Evolutionary conservation across 2,888 invertebrate species (phyloP).

Genomic region (Palloptera scutellata): DNA sequence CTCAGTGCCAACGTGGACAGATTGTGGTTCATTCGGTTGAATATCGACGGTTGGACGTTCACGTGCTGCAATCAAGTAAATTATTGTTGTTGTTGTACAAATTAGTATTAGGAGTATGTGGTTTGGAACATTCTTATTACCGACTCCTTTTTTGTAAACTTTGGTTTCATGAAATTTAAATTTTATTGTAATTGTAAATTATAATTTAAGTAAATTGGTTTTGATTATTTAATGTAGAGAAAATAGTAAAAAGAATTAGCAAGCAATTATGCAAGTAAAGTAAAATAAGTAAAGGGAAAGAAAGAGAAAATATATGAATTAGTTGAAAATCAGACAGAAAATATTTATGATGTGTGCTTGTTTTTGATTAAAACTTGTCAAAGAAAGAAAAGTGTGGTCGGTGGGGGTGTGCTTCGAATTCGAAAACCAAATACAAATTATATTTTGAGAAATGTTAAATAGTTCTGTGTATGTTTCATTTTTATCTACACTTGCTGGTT

Average conservation of each 20-base stretch:
- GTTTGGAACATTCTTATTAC: conserved; percentile 64
- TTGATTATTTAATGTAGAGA: conserved; percentile 8
- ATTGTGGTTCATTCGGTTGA: conserved; percentile 75
- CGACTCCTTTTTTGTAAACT: conserved; percentile 63
- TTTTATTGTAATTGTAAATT: conserved; percentile 25
- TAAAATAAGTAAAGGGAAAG: conserved; percentile 10
- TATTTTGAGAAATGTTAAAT: too few species aligned
- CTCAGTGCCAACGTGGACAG: conserved; percentile 72
- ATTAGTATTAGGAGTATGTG: conserved; percentile 57
- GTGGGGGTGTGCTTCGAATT: neutral
- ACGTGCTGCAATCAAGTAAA: conserved; percentile 72
- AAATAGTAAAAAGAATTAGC: conserved; percentile 4
- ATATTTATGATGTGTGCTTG: conserved; percentile 1
- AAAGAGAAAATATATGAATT: conserved; percentile 22
- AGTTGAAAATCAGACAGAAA: neutral
- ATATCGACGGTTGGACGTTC: conserved; percentile 81
- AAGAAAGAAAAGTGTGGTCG: conserved; percentile 4
- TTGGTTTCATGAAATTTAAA: conserved; percentile 39
- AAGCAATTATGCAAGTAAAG: conserved; percentile 12
- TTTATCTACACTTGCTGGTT: neutral
- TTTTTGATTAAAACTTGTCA: neutral
- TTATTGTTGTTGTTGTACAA: conserved; percentile 61
- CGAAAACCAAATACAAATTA: too few species aligned
- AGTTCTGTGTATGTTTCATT: neutral
- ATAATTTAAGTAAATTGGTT: neutral